phyloP scores from a whole-genome alignment of 2,888 invertebrate species.

The Parelbella ahira region DNA sequence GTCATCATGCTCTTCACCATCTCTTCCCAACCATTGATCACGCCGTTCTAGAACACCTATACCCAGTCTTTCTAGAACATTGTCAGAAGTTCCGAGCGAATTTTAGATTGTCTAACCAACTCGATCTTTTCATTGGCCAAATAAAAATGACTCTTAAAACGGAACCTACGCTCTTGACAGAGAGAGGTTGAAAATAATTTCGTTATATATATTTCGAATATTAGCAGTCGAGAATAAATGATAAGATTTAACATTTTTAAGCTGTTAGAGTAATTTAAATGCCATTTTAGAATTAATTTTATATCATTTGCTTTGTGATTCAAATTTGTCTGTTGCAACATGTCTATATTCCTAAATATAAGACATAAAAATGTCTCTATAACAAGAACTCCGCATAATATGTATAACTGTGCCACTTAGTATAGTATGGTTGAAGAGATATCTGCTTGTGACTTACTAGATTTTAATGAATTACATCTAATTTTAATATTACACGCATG shows the following conservation, averaged over 20 bases:
- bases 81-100: constrained; percentile 82
- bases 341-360: too few relatives aligned
- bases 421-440: neutral
- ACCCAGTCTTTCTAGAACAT: constrained; percentile 81
- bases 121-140: constrained; percentile 60
- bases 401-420: too few relatives aligned
- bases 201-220: constrained; percentile 15
- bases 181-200: constrained; percentile 27
- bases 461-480: neutral
- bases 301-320: neutral
- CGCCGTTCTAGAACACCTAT: constrained; percentile 82
- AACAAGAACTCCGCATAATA: too few relatives aligned
- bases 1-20: constrained; percentile 89
- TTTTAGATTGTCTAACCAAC: constrained; percentile 55
- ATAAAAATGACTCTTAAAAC: constrained; percentile 50
- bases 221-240: constrained; percentile 14
- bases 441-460: neutral
- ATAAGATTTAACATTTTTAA: too few relatives aligned
- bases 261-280: too few relatives aligned
- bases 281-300: too few relatives aligned
- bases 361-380: too few relatives aligned
- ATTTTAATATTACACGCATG: constrained; percentile 4
- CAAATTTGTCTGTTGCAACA: too few relatives aligned
- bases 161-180: constrained; percentile 43
- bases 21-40: constrained; percentile 90